phyloP scores from a whole-genome alignment of 2,113 vertebrate species.

The Neodontobutis hainanensis region DNA sequence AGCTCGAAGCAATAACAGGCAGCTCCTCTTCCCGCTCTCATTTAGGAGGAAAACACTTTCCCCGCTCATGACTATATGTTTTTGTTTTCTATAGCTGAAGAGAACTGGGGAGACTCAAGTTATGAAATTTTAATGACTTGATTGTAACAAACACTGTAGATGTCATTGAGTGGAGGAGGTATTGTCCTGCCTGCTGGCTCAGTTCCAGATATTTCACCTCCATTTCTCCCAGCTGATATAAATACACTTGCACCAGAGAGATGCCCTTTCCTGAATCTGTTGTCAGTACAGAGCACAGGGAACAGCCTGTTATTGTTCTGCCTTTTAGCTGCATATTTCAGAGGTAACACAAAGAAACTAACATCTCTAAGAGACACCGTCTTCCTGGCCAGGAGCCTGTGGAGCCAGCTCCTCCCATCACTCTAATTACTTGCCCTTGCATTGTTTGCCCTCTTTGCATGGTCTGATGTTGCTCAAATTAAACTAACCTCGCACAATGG shows the following conservation, averaged over 20 bases:
- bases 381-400: slow-evolving; percentile 27
- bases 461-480: slow-evolving; percentile 25
- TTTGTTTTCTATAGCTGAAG: slow-evolving; percentile 35
- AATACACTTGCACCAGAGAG: slow-evolving; percentile 22
- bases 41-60: slow-evolving; percentile 18
- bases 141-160: slow-evolving; percentile 57
- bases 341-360: slow-evolving; percentile 10
- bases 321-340: slow-evolving; percentile 1
- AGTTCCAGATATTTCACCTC: slow-evolving; percentile 42
- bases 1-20: slow-evolving; percentile 32
- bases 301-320: slow-evolving; percentile 28
- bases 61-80: slow-evolving; percentile 24
- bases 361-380: slow-evolving; percentile 9
- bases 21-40: slow-evolving; percentile 1
- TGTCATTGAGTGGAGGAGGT: slow-evolving; percentile 41
- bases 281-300: slow-evolving; percentile 10
- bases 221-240: slow-evolving; percentile 31
- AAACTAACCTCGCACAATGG: neutral
- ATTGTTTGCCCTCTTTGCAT: slow-evolving; percentile 29
- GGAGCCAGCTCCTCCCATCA: slow-evolving; percentile 32
- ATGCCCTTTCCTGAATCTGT: slow-evolving; percentile 14
- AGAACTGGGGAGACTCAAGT: slow-evolving; percentile 14
- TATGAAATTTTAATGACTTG: slow-evolving; percentile 62
- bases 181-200: slow-evolving; percentile 44
- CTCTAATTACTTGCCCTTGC: slow-evolving; percentile 38